phyloP scores from a whole-genome alignment of 2,113 vertebrate genomes.

The Neolamprologus caudopunctatus region DNA sequence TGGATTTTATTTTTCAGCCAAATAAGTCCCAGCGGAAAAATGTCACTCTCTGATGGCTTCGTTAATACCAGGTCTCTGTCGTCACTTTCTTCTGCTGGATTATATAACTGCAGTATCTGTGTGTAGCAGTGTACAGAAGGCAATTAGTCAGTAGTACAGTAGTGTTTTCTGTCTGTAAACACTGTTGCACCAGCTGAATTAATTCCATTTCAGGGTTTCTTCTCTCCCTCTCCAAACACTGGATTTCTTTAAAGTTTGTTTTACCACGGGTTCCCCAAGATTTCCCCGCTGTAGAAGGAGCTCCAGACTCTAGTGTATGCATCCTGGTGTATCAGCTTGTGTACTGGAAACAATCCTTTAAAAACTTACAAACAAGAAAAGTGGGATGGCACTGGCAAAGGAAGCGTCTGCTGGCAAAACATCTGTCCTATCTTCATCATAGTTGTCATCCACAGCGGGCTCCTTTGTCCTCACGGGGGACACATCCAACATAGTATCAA shows the following conservation, averaged over 20 bases:
- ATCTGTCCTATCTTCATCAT: not conserved
- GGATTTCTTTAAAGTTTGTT: not conserved
- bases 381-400: not conserved
- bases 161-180: not conserved
- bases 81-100: not conserved
- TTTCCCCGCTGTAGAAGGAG: not conserved
- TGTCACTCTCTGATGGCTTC: not conserved
- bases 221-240: not conserved
- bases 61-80: not conserved
- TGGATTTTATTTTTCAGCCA: not conserved
- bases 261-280: not conserved
- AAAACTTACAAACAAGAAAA: not conserved
- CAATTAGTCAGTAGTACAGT: not conserved
- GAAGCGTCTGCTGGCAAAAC: not conserved
- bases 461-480: not conserved
- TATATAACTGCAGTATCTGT: not conserved
- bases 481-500: not conserved
- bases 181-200: not conserved
- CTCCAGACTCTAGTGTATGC: not conserved
- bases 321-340: not conserved
- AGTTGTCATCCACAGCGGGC: not conserved
- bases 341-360: not conserved
- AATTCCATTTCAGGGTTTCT: not conserved
- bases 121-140: not conserved
- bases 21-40: not conserved